Conservation (phyloP, 2,888 invertebrate genomes). For the Metacarcinus magister region DNA sequence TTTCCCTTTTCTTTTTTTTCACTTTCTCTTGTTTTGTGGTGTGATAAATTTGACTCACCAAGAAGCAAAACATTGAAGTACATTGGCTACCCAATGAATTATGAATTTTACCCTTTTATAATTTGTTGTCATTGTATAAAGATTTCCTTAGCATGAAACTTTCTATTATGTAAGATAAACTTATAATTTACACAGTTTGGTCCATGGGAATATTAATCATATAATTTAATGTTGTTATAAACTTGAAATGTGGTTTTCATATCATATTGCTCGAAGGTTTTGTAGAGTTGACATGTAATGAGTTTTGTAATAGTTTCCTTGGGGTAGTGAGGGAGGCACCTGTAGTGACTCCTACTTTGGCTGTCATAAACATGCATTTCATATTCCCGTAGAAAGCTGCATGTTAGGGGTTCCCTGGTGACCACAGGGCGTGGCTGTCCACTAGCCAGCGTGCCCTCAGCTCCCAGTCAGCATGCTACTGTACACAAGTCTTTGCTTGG, state of each 20-base stretch:
- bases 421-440: slow-evolving; percentile 44
- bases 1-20: neutral
- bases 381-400: slow-evolving; percentile 43
- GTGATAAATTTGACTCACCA: neutral
- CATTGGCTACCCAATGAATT: neutral
- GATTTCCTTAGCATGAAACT: neutral
- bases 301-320: neutral
- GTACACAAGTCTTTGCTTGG: slow-evolving; percentile 36
- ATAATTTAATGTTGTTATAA: neutral
- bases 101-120: neutral
- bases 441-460: neutral
- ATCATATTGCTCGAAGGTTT: neutral
- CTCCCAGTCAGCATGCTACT: slow-evolving; percentile 27
- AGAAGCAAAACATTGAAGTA: neutral
- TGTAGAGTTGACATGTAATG: slow-evolving; percentile 29
- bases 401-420: slow-evolving; percentile 51
- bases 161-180: neutral
- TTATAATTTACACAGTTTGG: neutral
- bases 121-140: neutral
- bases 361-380: slow-evolving; percentile 2
- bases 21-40: neutral
- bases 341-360: slow-evolving; percentile 1
- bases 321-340: neutral
- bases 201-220: neutral
- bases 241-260: neutral